phyloP scores from a whole-genome alignment of 2,888 invertebrate species.

The Cistogaster globosa region DNA sequence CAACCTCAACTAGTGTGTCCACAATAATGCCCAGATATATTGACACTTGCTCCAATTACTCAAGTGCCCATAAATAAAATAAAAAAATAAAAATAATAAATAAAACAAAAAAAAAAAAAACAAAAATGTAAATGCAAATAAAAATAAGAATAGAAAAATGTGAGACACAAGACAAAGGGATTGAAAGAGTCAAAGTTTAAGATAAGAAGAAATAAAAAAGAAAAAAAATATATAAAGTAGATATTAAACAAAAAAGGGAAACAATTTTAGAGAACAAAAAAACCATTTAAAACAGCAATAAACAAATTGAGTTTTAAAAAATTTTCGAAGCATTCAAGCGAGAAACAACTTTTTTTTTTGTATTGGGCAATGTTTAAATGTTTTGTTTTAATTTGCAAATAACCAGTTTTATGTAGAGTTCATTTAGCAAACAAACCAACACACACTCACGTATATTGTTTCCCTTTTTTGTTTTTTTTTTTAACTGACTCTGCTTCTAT shows the following conservation, averaged over 20 bases:
- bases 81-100: slow-evolving; percentile 53
- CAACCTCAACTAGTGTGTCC: slow-evolving; percentile 67
- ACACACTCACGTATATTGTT: not conserved
- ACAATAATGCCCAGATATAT: slow-evolving; percentile 62
- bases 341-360: slow-evolving; percentile 48
- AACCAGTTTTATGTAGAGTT: slow-evolving; percentile 63
- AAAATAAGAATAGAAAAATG: not conserved
- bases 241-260: slow-evolving; percentile 9
- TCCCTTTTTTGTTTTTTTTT: not conserved
- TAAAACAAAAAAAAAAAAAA: slow-evolving; percentile 37
- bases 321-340: slow-evolving; percentile 62
- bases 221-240: not conserved
- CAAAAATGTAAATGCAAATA: not conserved
- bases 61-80: slow-evolving; percentile 60
- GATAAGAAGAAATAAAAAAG: slow-evolving; percentile 23
- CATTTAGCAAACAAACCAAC: slow-evolving; percentile 49
- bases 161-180: slow-evolving; percentile 27
- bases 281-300: slow-evolving; percentile 67
- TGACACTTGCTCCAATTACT: slow-evolving; percentile 69
- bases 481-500: not conserved
- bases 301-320: slow-evolving; percentile 67
- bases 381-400: slow-evolving; percentile 66
- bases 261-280: slow-evolving; percentile 33
- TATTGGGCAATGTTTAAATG: slow-evolving; percentile 17
- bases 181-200: slow-evolving; percentile 24